phyloP scores from a whole-genome alignment of 2,113 vertebrate species.

The Gymnorhina tibicen region DNA sequence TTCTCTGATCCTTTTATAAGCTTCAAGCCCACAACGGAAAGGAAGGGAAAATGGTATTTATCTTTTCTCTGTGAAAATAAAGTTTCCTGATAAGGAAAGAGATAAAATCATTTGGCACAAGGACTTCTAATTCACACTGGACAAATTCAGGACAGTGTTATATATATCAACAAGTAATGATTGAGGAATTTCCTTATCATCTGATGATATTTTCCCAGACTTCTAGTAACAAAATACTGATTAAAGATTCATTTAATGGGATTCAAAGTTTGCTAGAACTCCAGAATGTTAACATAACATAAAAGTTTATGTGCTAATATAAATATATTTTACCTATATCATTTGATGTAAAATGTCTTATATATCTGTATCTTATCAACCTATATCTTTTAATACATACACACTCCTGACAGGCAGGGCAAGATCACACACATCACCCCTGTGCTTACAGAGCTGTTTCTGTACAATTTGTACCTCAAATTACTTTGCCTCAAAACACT shows the following conservation, averaged over 20 bases:
- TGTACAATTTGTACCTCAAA: background rate
- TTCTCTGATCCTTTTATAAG: background rate
- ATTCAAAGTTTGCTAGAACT: background rate
- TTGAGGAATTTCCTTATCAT: background rate
- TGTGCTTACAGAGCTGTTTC: background rate
- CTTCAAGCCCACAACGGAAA: background rate
- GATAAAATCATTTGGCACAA: background rate
- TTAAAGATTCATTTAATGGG: background rate
- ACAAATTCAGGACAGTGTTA: background rate
- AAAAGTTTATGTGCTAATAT: background rate
- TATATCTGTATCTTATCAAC: background rate
- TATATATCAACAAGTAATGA: background rate
- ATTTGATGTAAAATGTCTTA: background rate
- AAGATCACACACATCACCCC: background rate
- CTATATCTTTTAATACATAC: background rate
- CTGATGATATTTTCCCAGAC: background rate
- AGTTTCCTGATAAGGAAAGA: background rate
- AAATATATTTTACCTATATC: background rate
- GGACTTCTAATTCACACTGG: background rate
- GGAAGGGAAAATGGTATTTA: background rate
- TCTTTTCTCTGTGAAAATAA: background rate
- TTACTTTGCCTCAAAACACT: background rate
- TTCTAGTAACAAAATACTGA: background rate
- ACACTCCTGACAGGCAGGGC: background rate
- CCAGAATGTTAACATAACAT: background rate